Conservation (phyloP, 2,113 vertebrate species). For the Tachuris rubrigastra region DNA sequence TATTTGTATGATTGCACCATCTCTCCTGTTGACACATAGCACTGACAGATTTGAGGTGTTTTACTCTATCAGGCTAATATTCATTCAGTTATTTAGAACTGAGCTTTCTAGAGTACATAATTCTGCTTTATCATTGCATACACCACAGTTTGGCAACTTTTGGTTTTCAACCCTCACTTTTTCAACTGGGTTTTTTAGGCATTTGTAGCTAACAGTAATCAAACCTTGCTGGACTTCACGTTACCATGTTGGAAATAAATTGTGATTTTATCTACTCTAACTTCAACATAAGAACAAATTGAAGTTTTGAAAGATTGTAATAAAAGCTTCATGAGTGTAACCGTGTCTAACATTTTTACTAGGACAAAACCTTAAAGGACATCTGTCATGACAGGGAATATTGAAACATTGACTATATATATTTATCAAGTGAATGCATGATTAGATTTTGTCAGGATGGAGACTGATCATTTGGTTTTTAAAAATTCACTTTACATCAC, state of each 20-base stretch:
- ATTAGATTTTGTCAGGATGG: not conserved
- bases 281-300: slow-evolving; percentile 35
- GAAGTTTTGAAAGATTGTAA: slow-evolving; percentile 50
- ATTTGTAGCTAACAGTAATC: not conserved
- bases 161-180: not conserved
- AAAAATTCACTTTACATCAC: not conserved
- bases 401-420: not conserved
- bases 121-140: not conserved
- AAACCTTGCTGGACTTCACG: not conserved
- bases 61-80: not conserved
- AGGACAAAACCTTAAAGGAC: slow-evolving; percentile 66
- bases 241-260: slow-evolving; percentile 48
- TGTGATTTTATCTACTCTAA: slow-evolving; percentile 69
- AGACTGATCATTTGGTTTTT: not conserved
- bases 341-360: slow-evolving; percentile 59
- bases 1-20: not conserved
- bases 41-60: not conserved
- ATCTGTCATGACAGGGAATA: not conserved
- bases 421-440: not conserved
- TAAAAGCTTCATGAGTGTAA: slow-evolving; percentile 28
- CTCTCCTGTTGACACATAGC: not conserved
- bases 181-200: not conserved
- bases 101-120: not conserved
- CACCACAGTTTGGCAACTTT: not conserved
- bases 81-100: not conserved